Evolutionary conservation across 2,888 invertebrate genomes (phyloP).

Genomic region (Pardosa pseudoannulata): DNA sequence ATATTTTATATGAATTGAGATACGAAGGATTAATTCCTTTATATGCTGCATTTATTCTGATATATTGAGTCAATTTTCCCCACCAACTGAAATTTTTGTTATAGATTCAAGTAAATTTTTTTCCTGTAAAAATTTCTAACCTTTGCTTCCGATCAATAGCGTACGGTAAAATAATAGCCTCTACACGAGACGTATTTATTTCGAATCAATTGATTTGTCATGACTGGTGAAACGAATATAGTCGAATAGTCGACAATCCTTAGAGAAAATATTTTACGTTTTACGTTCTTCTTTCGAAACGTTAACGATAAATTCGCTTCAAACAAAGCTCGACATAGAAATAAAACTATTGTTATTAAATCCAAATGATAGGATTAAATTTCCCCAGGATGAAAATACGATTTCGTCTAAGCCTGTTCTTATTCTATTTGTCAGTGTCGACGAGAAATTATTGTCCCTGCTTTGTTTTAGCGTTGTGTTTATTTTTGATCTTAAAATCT

Average conservation of each 20-base stretch:
- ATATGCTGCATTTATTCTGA: too few species aligned
- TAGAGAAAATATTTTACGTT: constrained; percentile 38
- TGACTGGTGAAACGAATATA: constrained; percentile 24
- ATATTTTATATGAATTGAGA: too few species aligned
- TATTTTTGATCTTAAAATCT: not conserved
- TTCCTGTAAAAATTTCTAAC: too few species aligned
- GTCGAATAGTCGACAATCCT: constrained; percentile 28
- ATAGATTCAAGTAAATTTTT: too few species aligned
- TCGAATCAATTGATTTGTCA: constrained; percentile 42
- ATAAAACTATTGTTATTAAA: constrained; percentile 19
- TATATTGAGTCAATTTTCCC: too few species aligned
- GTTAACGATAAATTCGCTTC: constrained; percentile 13
- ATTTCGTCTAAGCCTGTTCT: not conserved
- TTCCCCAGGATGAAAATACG: not conserved
- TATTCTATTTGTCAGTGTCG: not conserved
- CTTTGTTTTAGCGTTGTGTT: not conserved
- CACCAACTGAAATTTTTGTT: too few species aligned
- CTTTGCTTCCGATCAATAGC: not conserved
- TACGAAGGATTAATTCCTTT: too few species aligned
- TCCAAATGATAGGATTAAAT: constrained; percentile 11
- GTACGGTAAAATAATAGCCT: constrained; percentile 10
- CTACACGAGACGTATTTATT: constrained; percentile 26
- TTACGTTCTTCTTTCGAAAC: constrained; percentile 19
- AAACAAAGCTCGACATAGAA: not conserved
- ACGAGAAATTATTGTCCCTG: not conserved